These are phyloP conservation scores for Phocides pigmalion DNA, from an alignment of 1,140 invertebrate species.

Conservation along the genomic window DNA sequence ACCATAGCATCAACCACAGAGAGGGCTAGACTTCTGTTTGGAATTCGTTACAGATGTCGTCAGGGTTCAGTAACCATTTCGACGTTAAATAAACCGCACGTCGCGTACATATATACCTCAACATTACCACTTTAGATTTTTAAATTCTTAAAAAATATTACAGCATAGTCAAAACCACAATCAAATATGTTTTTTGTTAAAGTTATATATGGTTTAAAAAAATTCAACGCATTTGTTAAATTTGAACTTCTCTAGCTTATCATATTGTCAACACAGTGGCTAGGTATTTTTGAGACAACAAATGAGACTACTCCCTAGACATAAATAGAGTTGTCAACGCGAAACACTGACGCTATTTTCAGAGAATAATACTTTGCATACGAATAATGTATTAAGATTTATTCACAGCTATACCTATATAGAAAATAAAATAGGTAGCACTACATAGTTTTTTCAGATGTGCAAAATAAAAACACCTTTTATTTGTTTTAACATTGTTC, in stretches of 20 bases:
- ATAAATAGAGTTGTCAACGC: conserved; percentile 22
- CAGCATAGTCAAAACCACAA: too few species aligned
- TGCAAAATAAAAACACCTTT: not conserved
- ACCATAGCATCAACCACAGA: too few species aligned
- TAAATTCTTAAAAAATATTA: too few species aligned
- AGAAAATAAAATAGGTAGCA: not conserved
- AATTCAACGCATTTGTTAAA: not conserved
- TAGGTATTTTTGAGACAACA: conserved; percentile 1
- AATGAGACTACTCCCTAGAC: conserved; percentile 9
- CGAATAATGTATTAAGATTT: conserved; percentile 11
- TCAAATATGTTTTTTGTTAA: too few species aligned
- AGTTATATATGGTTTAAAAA: not conserved
- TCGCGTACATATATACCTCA: too few species aligned
- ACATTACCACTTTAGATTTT: too few species aligned
- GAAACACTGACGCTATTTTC: conserved; percentile 10
- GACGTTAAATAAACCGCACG: too few species aligned
- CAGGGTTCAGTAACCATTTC: too few species aligned
- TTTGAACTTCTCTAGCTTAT: not conserved
- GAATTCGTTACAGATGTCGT: too few species aligned
- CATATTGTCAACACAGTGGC: not conserved
- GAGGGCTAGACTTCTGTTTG: too few species aligned
- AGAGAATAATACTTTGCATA: conserved; percentile 9
- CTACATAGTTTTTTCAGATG: not conserved
- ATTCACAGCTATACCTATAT: not conserved
- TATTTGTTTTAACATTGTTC: too few species aligned